These are phyloP conservation scores for Meriones psammophilus DNA, from an alignment of 2,797 vertebrate species.

Conservation along the genomic window DNA sequence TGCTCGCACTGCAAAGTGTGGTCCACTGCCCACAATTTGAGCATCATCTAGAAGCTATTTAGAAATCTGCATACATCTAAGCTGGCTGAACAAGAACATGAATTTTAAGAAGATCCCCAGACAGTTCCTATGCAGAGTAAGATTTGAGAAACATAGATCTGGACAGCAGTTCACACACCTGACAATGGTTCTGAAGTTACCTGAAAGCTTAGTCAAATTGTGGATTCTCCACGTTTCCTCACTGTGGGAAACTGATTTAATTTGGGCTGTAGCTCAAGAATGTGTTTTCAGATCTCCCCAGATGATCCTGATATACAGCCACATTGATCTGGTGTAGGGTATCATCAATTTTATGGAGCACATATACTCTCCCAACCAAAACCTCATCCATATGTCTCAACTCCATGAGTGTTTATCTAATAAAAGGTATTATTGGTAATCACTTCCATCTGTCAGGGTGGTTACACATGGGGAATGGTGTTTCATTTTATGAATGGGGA, in stretches of 20 bases:
- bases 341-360: constrained; percentile 19
- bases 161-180: constrained; percentile 22
- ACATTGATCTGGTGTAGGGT: constrained; percentile 9
- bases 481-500: background rate
- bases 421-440: background rate
- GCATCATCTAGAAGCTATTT: background rate
- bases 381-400: background rate
- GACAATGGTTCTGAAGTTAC: constrained; percentile 50
- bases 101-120: constrained; percentile 41
- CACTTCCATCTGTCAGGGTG: background rate
- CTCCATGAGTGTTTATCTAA: background rate
- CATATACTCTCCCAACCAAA: background rate
- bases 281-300: constrained; percentile 19
- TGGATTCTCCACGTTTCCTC: background rate
- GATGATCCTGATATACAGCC: background rate
- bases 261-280: background rate
- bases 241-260: constrained; percentile 24
- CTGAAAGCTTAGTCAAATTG: constrained; percentile 45
- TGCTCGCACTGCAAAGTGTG: background rate
- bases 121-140: background rate
- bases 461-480: background rate
- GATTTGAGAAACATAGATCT: constrained; percentile 46
- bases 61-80: background rate
- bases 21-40: background rate
- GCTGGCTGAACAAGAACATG: constrained; percentile 38